A percentile compares a stretch with the other conserved stretches of the same genome.
Conservation (phyloP, 2,797 vertebrate genomes). For the Tangara arthus region DNA sequence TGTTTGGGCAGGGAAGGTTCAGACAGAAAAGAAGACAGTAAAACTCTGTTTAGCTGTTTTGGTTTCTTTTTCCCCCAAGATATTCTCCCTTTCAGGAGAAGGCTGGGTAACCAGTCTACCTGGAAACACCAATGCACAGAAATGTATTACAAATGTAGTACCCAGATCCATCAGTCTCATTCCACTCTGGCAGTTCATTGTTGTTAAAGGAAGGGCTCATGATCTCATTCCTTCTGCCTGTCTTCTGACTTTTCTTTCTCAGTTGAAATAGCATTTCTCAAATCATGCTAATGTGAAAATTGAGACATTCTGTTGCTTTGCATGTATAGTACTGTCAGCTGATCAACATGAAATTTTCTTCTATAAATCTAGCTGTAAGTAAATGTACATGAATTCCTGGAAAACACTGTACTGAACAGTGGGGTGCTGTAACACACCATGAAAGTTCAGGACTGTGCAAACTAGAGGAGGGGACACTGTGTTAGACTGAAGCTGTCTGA, state of each 20-base stretch:
- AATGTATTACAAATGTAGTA: not conserved
- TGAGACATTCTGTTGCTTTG: not conserved
- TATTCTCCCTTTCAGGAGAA: not conserved
- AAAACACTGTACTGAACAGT: not conserved
- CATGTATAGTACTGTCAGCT: not conserved
- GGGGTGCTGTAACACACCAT: not conserved
- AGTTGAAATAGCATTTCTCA: not conserved
- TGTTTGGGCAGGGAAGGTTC: accelerated
- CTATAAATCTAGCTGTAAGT: not conserved
- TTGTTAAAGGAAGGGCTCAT: not conserved
- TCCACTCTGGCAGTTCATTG: not conserved
- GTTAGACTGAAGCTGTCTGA: not conserved
- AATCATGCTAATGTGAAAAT: not conserved
- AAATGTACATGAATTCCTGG: not conserved
- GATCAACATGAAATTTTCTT: not conserved
- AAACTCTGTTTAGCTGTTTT: not conserved
- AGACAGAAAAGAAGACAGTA: not conserved
- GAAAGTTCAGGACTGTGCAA: not conserved
- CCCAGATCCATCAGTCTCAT: not conserved
- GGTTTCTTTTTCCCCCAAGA: not conserved
- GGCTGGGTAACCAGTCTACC: not conserved
- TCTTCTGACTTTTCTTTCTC: not conserved
- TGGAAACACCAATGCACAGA: not conserved
- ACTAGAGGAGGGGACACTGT: not conserved
- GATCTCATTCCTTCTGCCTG: not conserved